Conservation (phyloP, 2,113 vertebrate species). For the Todiramphus saurophagus region DNA sequence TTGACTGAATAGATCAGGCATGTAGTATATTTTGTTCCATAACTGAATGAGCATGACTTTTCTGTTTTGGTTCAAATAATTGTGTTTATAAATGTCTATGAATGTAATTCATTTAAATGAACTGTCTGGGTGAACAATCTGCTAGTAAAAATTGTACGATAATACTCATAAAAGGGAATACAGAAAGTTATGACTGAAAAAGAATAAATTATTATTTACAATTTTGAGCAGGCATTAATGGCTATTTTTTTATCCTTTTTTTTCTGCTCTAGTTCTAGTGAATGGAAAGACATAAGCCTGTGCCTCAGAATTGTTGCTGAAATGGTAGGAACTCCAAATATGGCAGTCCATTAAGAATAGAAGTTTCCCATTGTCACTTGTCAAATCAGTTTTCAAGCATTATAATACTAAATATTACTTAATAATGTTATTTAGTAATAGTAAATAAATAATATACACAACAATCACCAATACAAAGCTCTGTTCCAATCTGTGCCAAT, state of each 20-base stretch:
- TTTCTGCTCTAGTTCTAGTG: not conserved
- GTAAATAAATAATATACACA: not conserved
- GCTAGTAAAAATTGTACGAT: not conserved
- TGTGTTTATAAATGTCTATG: not conserved
- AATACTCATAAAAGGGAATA: not conserved
- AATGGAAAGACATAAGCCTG: not conserved
- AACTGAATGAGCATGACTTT: not conserved
- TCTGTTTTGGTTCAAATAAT: conserved; percentile 31
- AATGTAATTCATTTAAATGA: conserved; percentile 27
- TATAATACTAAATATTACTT: not conserved
- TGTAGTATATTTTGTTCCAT: not conserved
- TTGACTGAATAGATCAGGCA: not conserved
- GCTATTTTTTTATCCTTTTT: not conserved
- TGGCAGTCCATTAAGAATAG: not conserved
- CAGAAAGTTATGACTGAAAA: not conserved
- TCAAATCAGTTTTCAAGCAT: not conserved
- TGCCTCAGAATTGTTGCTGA: not conserved
- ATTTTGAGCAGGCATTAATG: not conserved
- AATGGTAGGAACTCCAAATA: not conserved
- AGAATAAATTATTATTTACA: not conserved
- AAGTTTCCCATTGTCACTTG: not conserved
- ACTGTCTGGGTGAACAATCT: not conserved
- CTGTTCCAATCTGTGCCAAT: not conserved
- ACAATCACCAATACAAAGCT: not conserved
- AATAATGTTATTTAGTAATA: too few relatives aligned